Percentiles rank a stretch among this genome's conserved stretches.
phyloP scores from a whole-genome alignment of 92 coral and sea anemone species.

The Meandrina meandrites region DNA sequence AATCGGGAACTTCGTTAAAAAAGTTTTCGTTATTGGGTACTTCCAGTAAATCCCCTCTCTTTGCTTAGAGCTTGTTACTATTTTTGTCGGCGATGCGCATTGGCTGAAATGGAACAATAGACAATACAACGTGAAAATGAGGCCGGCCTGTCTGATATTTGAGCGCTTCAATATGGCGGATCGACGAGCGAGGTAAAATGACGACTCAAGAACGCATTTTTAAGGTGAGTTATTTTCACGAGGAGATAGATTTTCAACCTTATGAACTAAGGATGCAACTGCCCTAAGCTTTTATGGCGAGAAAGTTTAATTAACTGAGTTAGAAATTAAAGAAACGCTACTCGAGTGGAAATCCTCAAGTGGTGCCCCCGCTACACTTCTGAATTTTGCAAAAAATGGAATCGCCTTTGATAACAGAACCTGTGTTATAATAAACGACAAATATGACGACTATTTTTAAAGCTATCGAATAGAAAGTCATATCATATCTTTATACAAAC shows the following conservation, averaged over 20 bases:
- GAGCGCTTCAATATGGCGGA: neutral
- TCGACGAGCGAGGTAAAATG: neutral
- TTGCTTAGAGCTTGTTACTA: constrained; percentile 55
- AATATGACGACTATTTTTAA: no score
- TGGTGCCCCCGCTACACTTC: neutral
- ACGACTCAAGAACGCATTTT: no score
- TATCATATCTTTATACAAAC: no score
- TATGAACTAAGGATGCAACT: neutral
- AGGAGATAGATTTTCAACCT: neutral
- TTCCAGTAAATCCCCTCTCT: no score
- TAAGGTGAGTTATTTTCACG: neutral
- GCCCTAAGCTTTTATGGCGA: neutral
- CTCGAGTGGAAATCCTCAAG: neutral
- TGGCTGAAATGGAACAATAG: constrained; percentile 35
- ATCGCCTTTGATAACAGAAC: no score
- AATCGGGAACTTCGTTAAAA: no score
- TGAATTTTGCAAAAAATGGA: neutral
- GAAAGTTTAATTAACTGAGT: neutral
- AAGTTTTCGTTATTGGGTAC: no score
- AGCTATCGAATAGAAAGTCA: no score
- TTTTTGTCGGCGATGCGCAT: constrained; percentile 64
- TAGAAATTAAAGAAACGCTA: neutral
- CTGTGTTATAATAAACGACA: no score
- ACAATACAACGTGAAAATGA: constrained; percentile 10
- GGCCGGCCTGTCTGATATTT: neutral